A percentile compares a stretch with the other conserved stretches of the same genome.
These are phyloP conservation scores for Micrastur ruficollis DNA, from an alignment of 2,797 vertebrate genomes.

Conservation along the genomic window DNA sequence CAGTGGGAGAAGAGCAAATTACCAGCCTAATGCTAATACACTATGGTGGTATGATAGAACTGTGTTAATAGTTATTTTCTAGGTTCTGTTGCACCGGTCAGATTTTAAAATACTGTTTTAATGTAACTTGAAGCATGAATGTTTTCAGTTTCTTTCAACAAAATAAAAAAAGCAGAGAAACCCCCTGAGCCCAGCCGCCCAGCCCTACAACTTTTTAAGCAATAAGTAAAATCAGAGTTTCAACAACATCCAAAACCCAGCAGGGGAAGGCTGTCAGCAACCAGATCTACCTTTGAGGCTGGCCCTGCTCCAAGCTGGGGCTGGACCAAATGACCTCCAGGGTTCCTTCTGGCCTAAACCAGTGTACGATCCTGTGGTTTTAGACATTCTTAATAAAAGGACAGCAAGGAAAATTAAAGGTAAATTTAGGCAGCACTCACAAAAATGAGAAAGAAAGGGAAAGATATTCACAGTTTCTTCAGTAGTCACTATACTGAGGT, in stretches of 20 bases:
- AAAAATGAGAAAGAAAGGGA: not conserved
- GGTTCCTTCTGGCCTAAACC: not conserved
- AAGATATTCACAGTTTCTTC: not conserved
- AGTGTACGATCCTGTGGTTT: not conserved
- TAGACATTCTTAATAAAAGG: not conserved
- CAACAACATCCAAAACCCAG: not conserved
- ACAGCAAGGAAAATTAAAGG: not conserved
- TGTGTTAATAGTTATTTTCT: not conserved
- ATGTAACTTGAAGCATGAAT: fast-evolving
- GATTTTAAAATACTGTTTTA: not conserved
- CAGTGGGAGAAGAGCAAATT: not conserved
- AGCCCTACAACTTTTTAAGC: not conserved
- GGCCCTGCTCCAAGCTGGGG: not conserved
- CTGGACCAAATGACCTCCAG: not conserved
- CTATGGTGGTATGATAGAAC: not conserved
- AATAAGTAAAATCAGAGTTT: not conserved
- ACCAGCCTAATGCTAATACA: not conserved
- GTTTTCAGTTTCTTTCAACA: not conserved
- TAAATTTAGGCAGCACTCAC: not conserved
- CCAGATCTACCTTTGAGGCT: not conserved
- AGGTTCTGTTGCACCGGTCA: not conserved
- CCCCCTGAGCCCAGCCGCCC: fast-evolving
- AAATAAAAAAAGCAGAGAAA: not conserved
- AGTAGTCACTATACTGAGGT: not conserved
- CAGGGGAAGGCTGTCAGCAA: not conserved